These are phyloP conservation scores for Neolamprologus brichardi DNA, from an alignment of 2,113 vertebrate species.

Conservation along the genomic window DNA sequence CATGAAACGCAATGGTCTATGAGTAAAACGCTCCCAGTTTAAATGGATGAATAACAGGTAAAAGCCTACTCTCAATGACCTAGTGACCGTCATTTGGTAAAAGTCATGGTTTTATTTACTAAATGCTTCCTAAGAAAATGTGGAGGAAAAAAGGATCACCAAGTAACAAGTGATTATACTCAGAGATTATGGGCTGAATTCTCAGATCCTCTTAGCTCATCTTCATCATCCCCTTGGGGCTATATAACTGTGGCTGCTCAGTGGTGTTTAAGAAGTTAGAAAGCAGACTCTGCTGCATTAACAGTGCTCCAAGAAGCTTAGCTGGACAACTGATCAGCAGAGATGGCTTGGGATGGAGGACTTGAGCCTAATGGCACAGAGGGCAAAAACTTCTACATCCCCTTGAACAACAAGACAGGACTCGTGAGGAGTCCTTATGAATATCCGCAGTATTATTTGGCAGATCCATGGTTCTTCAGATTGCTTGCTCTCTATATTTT, in stretches of 20 bases:
- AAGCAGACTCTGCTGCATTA: background rate
- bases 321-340: background rate
- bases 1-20: background rate
- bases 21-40: background rate
- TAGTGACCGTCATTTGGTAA: background rate
- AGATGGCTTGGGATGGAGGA: slow-evolving; percentile 58
- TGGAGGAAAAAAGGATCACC: background rate
- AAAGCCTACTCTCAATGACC: background rate
- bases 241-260: slow-evolving; percentile 21
- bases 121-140: background rate
- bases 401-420: slow-evolving; percentile 79
- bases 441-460: slow-evolving; percentile 78
- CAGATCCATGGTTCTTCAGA: slow-evolving; percentile 65
- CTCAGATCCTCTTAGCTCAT: slow-evolving; percentile 7
- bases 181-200: slow-evolving; percentile 2
- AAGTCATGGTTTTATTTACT: background rate
- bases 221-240: background rate
- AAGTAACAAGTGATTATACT: slow-evolving; percentile 3
- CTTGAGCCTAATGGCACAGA: slow-evolving; percentile 72
- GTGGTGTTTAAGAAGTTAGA: background rate
- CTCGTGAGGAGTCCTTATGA: slow-evolving; percentile 75
- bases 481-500: slow-evolving; percentile 71
- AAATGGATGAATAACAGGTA: background rate
- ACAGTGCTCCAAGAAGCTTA: background rate
- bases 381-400: slow-evolving; percentile 79